phyloP scores from a whole-genome alignment of 1,140 invertebrate species.

The Heliconius congener region DNA sequence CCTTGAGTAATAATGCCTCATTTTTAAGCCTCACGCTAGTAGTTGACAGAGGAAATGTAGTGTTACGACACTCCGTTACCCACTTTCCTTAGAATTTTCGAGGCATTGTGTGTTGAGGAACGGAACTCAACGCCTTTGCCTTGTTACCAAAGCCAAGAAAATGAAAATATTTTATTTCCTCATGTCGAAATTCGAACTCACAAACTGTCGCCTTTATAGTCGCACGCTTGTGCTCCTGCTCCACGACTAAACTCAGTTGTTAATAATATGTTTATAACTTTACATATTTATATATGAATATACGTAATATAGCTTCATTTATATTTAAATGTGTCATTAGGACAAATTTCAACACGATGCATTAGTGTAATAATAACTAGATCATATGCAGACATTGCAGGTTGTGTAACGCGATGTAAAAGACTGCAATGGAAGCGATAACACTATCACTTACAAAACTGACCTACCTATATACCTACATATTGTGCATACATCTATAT shows the following conservation, averaged over 20 bases:
- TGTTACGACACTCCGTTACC: not conserved
- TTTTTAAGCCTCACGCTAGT: not conserved
- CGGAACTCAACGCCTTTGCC: too few species aligned
- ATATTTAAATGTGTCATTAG: not conserved
- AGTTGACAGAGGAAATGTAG: not conserved
- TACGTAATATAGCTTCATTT: too few species aligned
- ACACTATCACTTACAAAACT: not conserved
- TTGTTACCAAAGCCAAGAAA: too few species aligned
- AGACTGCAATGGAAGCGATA: not conserved
- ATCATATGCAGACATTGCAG: not conserved
- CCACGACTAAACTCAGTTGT: too few species aligned
- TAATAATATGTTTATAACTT: too few species aligned
- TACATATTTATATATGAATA: too few species aligned
- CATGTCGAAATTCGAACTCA: not conserved
- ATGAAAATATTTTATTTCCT: not conserved
- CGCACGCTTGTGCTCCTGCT: not conserved
- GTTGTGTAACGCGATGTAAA: not conserved
- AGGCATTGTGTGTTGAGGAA: too few species aligned
- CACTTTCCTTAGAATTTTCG: not conserved
- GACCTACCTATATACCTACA: not conserved
- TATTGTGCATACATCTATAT: not conserved
- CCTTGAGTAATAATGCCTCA: not conserved
- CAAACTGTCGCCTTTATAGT: not conserved
- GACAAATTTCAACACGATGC: not conserved
- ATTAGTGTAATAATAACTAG: not conserved